Evolutionary conservation across 30 jellyfish, hydroid and myxozoan species (phyloP), one percentile per base, ranked within the genome.

Genomic region (Euphysa ruthae): DNA sequence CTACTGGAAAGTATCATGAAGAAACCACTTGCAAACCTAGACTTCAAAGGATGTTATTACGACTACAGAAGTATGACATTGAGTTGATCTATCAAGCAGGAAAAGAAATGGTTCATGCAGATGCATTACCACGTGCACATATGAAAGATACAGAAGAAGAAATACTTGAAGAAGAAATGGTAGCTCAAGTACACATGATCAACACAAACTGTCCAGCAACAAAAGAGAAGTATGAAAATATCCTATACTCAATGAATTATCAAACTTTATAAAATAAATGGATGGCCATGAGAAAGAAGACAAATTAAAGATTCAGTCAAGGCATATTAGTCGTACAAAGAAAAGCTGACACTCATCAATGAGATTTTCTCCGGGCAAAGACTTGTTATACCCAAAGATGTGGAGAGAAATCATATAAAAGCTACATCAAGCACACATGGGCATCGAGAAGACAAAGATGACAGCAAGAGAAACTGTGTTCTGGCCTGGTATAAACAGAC

Each of bases 321-420:
- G 13, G 27, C 63, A 21, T 55, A 55, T 25, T 55, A 29, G 78
- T 27, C 43, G 28, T 49, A 24, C 63, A 61, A 75, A 54, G 84
- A 55, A 42, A 32, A 16, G 30, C 79, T 78, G 1, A 68, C 66
- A 13, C 16, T 6, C 34, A 57, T 51, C 15, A 74, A 68, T 15
- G 84, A 78, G 10, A 43, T 66, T 26, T 56, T 66, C 22, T 55
- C 54, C n/a, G 85, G 93, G 22, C 69, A 78, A 56, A 52, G 78
- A 66, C 23, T 52, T 31, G 83, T 51, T 19, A 52, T 76, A 4
- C 91, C 91, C 31, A 46, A 15, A 54, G 65, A 26, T 63, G 71
- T 8, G 21, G 26, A 22, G 20, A 26, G 7, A 6, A 4, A 61
- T 29, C 15, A 19, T 61, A 8, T 7, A 1, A 44, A 66, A 43